phyloP scores from a whole-genome alignment of 2,797 vertebrate genomes.

The Ptychadena robeensis region DNA sequence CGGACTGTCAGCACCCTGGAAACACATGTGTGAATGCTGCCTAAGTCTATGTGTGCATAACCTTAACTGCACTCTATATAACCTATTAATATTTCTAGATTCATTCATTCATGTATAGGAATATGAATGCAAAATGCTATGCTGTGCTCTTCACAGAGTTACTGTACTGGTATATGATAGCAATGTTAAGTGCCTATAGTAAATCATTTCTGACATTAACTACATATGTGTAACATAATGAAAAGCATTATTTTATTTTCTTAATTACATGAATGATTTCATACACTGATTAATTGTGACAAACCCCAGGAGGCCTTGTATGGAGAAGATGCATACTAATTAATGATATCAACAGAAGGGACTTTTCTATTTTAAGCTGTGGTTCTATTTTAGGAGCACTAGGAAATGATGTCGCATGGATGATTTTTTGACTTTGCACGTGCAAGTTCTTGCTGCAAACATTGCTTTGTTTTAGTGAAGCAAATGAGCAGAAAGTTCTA shows the following conservation, averaged over 20 bases:
- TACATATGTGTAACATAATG: constrained; percentile 3
- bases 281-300: constrained; percentile 39
- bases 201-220: neutral
- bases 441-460: neutral
- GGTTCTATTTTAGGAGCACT: constrained; percentile 26
- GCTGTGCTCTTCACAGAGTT: neutral
- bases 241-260: constrained; percentile 5
- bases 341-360: constrained; percentile 24
- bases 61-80: too few species aligned
- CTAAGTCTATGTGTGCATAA: too few species aligned
- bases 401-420: constrained; percentile 17
- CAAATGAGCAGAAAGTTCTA: neutral
- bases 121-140: neutral
- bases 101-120: neutral
- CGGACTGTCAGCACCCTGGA: too few species aligned
- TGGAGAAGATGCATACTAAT: constrained; percentile 17
- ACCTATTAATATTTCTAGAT: neutral
- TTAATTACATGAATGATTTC: constrained; percentile 27
- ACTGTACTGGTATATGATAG: neutral
- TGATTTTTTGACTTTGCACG: constrained; percentile 4
- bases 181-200: neutral
- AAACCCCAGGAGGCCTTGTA: constrained; percentile 29
- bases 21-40: too few species aligned
- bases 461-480: neutral
- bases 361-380: constrained; percentile 25